A percentile compares a stretch with the other conserved stretches of the same genome.
Evolutionary conservation across 2,797 vertebrate species (phyloP).

Genomic region (Centropyge bicolor): DNA sequence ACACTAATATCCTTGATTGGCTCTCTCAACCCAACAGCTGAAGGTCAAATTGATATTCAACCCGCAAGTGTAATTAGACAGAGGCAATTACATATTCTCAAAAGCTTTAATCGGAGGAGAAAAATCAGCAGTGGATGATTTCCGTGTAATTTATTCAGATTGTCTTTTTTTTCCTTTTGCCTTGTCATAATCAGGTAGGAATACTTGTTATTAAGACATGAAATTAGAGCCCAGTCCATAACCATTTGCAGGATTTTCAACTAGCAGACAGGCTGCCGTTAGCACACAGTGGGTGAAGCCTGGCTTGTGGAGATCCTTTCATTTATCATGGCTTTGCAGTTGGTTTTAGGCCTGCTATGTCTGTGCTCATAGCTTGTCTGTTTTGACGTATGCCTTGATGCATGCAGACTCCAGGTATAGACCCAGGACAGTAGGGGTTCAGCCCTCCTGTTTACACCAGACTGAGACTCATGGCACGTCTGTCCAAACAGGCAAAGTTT

Average conservation of each 20-base stretch:
- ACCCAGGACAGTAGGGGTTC: slow-evolving; percentile 57
- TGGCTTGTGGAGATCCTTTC: slow-evolving; percentile 41
- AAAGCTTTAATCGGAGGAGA: slow-evolving; percentile 84
- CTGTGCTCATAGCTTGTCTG: slow-evolving; percentile 63
- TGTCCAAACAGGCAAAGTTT: slow-evolving; percentile 43
- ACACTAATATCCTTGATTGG: slow-evolving; percentile 92
- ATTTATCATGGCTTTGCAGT: slow-evolving; percentile 57
- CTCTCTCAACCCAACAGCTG: slow-evolving; percentile 91
- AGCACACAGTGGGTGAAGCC: slow-evolving; percentile 44
- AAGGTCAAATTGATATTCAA: slow-evolving; percentile 95
- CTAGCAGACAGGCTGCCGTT: slow-evolving; percentile 37
- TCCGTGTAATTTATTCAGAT: slow-evolving; percentile 86
- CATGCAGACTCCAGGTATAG: slow-evolving; percentile 64
- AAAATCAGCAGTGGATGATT: slow-evolving; percentile 84
- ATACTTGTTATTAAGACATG: slow-evolving; percentile 69
- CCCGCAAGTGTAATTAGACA: slow-evolving; percentile 89
- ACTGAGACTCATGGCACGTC: slow-evolving; percentile 37
- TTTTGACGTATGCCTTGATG: slow-evolving; percentile 67
- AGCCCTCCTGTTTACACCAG: slow-evolving; percentile 58
- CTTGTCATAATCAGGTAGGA: slow-evolving; percentile 78
- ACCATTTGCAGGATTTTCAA: slow-evolving; percentile 33
- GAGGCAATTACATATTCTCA: slow-evolving; percentile 87
- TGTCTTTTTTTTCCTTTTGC: slow-evolving; percentile 72
- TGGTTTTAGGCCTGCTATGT: slow-evolving; percentile 57
- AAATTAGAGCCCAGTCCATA: slow-evolving; percentile 45